Percentiles rank a stretch among this genome's conserved stretches.
Conservation (phyloP, 1,140 invertebrate species). For the Drosophila sucinea region DNA sequence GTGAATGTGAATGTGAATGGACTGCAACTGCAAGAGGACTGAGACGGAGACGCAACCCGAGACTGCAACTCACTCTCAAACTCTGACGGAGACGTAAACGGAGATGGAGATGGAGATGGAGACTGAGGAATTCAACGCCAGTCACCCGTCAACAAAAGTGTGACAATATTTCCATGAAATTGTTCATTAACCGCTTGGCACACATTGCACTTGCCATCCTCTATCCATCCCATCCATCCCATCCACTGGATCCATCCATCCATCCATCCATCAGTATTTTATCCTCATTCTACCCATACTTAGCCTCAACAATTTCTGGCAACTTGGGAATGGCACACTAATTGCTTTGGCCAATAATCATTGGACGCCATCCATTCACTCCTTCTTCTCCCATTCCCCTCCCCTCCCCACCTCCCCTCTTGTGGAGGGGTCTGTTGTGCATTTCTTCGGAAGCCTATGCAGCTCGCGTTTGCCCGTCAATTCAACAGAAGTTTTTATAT, state of each 20-base stretch:
- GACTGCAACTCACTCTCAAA: not conserved
- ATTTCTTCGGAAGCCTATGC: conserved; percentile 75
- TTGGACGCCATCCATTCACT: conserved; percentile 34
- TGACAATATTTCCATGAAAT: conserved; percentile 82
- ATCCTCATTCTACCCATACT: conserved; percentile 1
- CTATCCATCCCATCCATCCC: conserved; percentile 9
- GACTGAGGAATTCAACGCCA: conserved; percentile 73
- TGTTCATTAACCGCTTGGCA: conserved; percentile 81
- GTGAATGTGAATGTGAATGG: conserved; percentile 68
- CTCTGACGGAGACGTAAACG: not conserved
- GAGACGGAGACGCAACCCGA: conserved; percentile 10
- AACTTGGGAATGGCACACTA: conserved; percentile 57
- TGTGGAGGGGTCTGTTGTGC: conserved; percentile 21
- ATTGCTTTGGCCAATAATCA: conserved; percentile 67
- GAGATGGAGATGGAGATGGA: not conserved
- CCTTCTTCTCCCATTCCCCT: conserved; percentile 3
- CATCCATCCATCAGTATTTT: conserved; percentile 5
- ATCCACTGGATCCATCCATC: not conserved
- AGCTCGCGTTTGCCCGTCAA: conserved; percentile 68
- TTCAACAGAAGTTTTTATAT: conserved; percentile 64
- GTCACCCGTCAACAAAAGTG: conserved; percentile 63
- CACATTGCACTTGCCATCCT: conserved; percentile 68
- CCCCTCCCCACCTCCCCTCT: not conserved
- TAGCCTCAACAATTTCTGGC: conserved; percentile 47
- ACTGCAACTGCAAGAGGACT: not conserved